phyloP scores from a whole-genome alignment of 2,888 invertebrate species.

The Melanargia galathea region DNA sequence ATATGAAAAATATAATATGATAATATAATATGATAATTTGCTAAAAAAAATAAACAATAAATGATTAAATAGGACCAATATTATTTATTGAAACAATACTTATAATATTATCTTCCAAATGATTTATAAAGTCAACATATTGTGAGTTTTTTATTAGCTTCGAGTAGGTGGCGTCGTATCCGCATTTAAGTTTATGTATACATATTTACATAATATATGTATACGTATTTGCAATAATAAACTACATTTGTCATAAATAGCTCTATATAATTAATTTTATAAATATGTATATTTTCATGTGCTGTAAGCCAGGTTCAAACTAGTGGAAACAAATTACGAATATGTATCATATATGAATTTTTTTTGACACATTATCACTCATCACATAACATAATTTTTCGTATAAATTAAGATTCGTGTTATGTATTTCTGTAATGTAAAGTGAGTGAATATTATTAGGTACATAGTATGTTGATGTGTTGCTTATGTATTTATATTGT shows the following conservation, averaged over 20 bases:
- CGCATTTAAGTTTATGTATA: too few relatives aligned
- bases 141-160: neutral
- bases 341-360: too few relatives aligned
- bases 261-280: too few relatives aligned
- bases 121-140: neutral
- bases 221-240: too few relatives aligned
- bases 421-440: neutral
- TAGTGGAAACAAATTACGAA: too few relatives aligned
- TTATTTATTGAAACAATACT: slow-evolving; percentile 5
- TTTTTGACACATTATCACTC: too few relatives aligned
- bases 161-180: neutral
- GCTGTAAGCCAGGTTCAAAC: neutral
- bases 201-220: too few relatives aligned
- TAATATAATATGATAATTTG: too few relatives aligned
- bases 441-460: neutral
- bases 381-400: neutral
- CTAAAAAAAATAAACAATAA: slow-evolving; percentile 5
- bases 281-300: too few relatives aligned
- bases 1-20: neutral
- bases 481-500: slow-evolving; percentile 5
- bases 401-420: slow-evolving; percentile 4
- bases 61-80: slow-evolving; percentile 2
- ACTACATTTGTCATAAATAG: too few relatives aligned
- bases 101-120: neutral
- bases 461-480: slow-evolving; percentile 10